Conservation (phyloP, 2,888 invertebrate genomes). For the Drosophila meridiana region DNA sequence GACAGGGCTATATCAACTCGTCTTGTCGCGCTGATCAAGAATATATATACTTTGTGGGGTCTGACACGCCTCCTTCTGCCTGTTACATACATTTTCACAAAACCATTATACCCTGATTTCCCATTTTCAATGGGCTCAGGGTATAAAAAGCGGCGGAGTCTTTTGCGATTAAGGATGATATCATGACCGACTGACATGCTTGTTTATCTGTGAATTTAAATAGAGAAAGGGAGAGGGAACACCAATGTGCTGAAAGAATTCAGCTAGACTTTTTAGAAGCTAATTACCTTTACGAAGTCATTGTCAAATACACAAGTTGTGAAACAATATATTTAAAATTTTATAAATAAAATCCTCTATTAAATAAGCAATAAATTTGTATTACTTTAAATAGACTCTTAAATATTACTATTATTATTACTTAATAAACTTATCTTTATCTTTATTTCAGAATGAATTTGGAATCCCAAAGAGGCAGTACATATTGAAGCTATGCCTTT, state of each 20-base stretch:
- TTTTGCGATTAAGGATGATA: background rate
- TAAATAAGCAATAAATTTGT: background rate
- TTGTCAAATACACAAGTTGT: background rate
- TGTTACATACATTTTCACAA: too few relatives aligned
- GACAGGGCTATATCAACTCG: too few relatives aligned
- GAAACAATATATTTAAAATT: background rate
- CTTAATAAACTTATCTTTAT: background rate
- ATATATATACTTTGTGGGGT: too few relatives aligned
- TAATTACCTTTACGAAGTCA: background rate
- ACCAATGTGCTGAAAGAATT: background rate
- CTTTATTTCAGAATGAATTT: conserved; percentile 16
- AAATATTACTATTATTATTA: background rate
- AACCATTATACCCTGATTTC: too few relatives aligned
- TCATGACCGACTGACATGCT: background rate
- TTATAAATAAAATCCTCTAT: background rate
- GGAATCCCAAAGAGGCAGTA: background rate
- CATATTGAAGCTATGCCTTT: conserved; percentile 26
- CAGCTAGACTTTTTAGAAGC: background rate
- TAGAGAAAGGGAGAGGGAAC: background rate
- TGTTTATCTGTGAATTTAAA: background rate
- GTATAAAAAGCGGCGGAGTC: too few relatives aligned
- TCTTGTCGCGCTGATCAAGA: too few relatives aligned
- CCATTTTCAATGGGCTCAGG: too few relatives aligned
- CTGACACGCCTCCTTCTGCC: too few relatives aligned
- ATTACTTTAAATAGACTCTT: too few relatives aligned